A percentile compares a stretch with the other conserved stretches of the same genome.
Evolutionary conservation across 2,888 invertebrate species (phyloP).

Genomic region (Tachina lurida): DNA sequence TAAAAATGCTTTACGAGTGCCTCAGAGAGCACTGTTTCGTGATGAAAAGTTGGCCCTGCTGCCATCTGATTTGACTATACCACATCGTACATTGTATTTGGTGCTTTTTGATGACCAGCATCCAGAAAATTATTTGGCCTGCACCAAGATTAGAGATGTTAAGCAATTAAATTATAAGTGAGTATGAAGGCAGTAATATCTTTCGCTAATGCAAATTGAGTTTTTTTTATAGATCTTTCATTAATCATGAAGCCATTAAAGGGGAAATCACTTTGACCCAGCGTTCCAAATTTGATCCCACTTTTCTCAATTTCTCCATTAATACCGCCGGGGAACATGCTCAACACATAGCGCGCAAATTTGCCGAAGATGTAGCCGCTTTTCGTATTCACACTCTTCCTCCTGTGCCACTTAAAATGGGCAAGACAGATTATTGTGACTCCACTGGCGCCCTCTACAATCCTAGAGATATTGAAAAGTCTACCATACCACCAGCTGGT

Average conservation of each 20-base stretch:
- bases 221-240: slow-evolving; percentile 84
- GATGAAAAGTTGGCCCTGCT: slow-evolving; percentile 89
- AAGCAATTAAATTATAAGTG: slow-evolving; percentile 88
- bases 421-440: slow-evolving; percentile 85
- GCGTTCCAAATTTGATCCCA: slow-evolving; percentile 92
- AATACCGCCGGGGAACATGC: slow-evolving; percentile 86
- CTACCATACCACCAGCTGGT: slow-evolving; percentile 87
- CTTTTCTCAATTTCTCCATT: slow-evolving; percentile 89
- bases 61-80: slow-evolving; percentile 89
- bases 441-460: slow-evolving; percentile 90
- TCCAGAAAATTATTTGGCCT: slow-evolving; percentile 90
- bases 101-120: slow-evolving; percentile 91
- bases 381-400: slow-evolving; percentile 90
- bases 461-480: slow-evolving; percentile 86
- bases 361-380: slow-evolving; percentile 88
- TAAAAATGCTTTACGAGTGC: slow-evolving; percentile 85
- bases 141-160: slow-evolving; percentile 90
- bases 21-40: slow-evolving; percentile 84
- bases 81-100: slow-evolving; percentile 90
- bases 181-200: slow-evolving; percentile 78
- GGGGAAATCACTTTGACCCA: slow-evolving; percentile 91
- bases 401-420: slow-evolving; percentile 84
- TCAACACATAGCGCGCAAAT: slow-evolving; percentile 87
- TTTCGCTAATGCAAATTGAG: neutral
- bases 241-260: slow-evolving; percentile 90